A percentile compares a stretch with the other conserved stretches of the same genome.
Conservation (phyloP, 64 coral and sea anemone genomes). For the Stichodactyla mertensii region DNA sequence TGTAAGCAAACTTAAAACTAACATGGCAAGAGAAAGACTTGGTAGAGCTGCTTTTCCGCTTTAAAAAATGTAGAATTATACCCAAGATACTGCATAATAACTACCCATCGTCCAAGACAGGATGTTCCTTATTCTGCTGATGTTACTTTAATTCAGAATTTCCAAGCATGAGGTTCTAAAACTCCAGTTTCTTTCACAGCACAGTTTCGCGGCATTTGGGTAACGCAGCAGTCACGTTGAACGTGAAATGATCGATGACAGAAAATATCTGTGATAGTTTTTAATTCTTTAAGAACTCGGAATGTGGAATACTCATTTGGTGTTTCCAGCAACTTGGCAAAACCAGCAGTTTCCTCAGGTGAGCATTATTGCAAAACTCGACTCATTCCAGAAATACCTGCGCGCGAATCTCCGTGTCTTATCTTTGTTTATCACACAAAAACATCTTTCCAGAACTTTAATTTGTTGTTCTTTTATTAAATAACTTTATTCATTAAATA, state of each 20-base stretch:
- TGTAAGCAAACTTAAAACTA: constrained; percentile 5
- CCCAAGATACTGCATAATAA: neutral
- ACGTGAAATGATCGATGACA: neutral
- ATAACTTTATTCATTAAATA: neutral
- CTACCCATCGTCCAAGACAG: neutral
- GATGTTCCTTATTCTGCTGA: neutral
- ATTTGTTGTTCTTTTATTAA: neutral
- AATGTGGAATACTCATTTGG: neutral
- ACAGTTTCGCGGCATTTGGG: neutral
- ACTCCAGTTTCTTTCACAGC: neutral
- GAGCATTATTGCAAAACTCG: neutral
- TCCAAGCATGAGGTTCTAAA: neutral
- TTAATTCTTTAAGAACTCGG: neutral
- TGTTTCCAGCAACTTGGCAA: neutral
- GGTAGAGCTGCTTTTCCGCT: neutral
- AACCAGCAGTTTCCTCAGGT: neutral
- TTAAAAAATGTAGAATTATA: neutral
- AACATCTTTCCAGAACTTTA: neutral
- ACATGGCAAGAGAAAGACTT: neutral
- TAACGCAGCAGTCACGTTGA: neutral
- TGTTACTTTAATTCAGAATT: neutral
- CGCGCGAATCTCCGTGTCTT: neutral
- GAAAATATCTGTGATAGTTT: neutral
- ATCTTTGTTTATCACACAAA: neutral
- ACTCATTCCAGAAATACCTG: neutral